Conservation (phyloP, 2,797 vertebrate genomes). For the Tauraco hartlaubi region DNA sequence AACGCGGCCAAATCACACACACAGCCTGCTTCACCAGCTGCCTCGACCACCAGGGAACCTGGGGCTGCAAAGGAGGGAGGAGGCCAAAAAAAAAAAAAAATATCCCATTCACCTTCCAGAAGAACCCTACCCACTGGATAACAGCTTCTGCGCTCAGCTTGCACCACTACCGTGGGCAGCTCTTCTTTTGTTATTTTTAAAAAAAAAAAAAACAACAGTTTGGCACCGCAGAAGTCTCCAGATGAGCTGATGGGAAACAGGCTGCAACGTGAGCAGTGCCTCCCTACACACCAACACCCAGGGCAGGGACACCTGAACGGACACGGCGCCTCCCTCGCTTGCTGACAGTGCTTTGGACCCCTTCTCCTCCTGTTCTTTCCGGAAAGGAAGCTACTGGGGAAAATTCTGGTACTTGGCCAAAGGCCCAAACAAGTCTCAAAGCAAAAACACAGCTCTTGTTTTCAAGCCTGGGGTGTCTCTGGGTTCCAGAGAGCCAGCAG, state of each 20-base stretch:
- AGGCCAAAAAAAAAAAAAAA: not conserved
- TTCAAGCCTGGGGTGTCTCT: not conserved
- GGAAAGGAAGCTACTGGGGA: not conserved
- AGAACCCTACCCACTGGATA: not conserved
- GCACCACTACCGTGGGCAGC: too few relatives aligned
- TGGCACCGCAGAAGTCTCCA: not conserved
- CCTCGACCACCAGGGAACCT: not conserved
- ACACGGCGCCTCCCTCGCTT: not conserved
- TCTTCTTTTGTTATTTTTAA: not conserved
- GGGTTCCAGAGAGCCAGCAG: not conserved
- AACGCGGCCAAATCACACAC: not conserved
- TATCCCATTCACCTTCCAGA: not conserved
- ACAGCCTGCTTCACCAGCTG: not conserved
- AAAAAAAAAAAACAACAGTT: not conserved
- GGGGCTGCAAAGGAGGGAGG: not conserved
- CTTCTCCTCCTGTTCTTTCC: not conserved
- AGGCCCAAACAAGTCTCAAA: not conserved
- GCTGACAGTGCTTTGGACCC: not conserved
- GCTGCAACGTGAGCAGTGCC: not conserved
- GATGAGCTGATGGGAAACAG: not conserved
- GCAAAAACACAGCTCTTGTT: not conserved
- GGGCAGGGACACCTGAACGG: not conserved
- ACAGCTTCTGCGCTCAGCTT: not conserved
- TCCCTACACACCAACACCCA: not conserved
- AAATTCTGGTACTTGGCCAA: not conserved